Percentiles rank a stretch among this genome's conserved stretches.
Conservation (phyloP, 2,888 invertebrate species). For the Eupithecia subfuscata region DNA sequence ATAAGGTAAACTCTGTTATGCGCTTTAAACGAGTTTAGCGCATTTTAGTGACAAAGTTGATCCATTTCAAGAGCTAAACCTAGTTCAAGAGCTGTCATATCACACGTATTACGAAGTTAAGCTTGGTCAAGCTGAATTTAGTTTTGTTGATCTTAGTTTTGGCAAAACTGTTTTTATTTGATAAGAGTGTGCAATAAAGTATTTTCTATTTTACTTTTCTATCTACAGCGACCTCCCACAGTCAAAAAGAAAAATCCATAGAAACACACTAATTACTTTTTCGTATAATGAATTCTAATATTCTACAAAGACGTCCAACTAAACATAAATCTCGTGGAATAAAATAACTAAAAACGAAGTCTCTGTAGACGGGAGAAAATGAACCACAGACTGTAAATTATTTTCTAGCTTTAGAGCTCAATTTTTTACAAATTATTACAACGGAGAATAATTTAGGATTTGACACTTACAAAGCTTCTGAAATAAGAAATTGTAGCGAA, state of each 20-base stretch:
- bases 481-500: background rate
- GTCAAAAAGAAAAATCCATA: background rate
- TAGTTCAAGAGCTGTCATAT: too few species aligned
- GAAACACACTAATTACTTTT: background rate
- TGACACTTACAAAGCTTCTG: background rate
- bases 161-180: too few species aligned
- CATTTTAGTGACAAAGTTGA: too few species aligned
- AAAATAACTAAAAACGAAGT: background rate
- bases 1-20: too few species aligned
- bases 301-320: background rate
- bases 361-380: constrained; percentile 1
- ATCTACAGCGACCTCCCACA: background rate
- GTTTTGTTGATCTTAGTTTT: too few species aligned
- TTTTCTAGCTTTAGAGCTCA: background rate
- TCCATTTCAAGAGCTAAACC: too few species aligned
- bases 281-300: background rate
- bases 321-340: background rate
- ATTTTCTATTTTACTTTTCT: background rate
- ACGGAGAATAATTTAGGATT: constrained; percentile 9
- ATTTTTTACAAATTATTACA: constrained; percentile 5
- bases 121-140: too few species aligned
- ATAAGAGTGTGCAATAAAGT: too few species aligned
- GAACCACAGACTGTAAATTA: background rate
- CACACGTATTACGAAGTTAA: too few species aligned
- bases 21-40: too few species aligned